Evolutionary conservation across 2,888 invertebrate species (phyloP).

Genomic region (Cecidostiba fungosa): DNA sequence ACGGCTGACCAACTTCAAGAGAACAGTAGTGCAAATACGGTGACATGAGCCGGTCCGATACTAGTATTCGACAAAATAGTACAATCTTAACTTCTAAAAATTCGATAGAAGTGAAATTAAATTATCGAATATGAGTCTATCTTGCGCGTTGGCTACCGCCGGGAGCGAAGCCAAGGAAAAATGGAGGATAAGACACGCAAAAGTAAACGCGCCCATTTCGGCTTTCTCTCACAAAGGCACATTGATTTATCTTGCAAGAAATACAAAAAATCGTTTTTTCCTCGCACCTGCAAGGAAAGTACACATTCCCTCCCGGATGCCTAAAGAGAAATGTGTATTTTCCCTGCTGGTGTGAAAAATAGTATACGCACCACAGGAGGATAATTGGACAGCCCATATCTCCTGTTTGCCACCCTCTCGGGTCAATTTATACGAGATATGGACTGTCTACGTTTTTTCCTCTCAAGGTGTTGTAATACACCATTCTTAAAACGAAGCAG

Average conservation of each 20-base stretch:
- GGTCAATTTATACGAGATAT: no score
- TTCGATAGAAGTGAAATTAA: constrained; percentile 55
- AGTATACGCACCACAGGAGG: no score
- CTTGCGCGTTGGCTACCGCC: constrained; percentile 59
- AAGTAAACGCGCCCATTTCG: constrained; percentile 32
- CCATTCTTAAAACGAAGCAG: constrained; percentile 26
- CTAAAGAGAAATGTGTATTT: no score
- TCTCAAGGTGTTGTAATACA: no score
- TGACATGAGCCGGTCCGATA: constrained; percentile 49
- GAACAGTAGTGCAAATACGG: constrained; percentile 31
- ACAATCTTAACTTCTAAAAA: constrained; percentile 62
- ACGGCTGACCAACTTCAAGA: constrained; percentile 64
- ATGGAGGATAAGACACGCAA: not conserved
- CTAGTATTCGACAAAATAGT: constrained; percentile 62
- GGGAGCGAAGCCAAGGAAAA: constrained; percentile 60
- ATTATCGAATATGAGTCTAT: constrained; percentile 49
- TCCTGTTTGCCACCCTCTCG: no score
- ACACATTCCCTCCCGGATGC: no score
- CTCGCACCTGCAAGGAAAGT: no score
- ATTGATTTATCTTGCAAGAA: constrained; percentile 48
- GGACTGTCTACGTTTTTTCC: no score
- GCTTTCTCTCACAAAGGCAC: constrained; percentile 34
- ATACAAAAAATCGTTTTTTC: constrained; percentile 42
- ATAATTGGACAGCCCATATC: no score
- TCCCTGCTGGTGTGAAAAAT: no score